Conservation (phyloP, 2,888 invertebrate species). For the Hyles lineata region DNA sequence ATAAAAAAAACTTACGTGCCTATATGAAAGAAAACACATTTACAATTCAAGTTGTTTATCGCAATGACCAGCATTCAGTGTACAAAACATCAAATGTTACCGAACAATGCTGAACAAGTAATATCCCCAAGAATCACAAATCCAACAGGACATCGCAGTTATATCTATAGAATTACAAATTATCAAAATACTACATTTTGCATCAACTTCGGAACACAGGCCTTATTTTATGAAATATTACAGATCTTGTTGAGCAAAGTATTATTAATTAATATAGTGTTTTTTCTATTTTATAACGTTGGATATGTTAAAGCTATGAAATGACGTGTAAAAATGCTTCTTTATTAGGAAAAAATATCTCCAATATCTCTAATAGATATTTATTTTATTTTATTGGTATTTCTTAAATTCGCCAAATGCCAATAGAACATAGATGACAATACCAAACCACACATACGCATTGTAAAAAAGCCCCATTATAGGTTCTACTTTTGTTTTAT, state of each 20-base stretch:
- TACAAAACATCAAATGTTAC: conserved; percentile 1
- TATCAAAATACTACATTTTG: background rate
- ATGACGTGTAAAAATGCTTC: too few relatives aligned
- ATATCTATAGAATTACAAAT: background rate
- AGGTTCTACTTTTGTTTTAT: too few relatives aligned
- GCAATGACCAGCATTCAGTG: background rate
- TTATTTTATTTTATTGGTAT: too few relatives aligned
- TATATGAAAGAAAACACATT: background rate
- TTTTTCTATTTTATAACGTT: too few relatives aligned
- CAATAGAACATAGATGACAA: too few relatives aligned
- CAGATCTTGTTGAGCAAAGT: background rate
- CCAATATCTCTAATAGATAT: too few relatives aligned
- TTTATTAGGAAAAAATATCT: too few relatives aligned
- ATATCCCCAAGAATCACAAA: background rate
- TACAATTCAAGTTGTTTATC: conserved; percentile 7
- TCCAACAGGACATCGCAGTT: background rate
- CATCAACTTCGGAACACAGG: background rate
- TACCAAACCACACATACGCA: too few relatives aligned
- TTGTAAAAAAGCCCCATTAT: too few relatives aligned
- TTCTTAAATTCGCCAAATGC: too few relatives aligned
- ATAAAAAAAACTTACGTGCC: background rate
- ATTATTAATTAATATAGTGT: too few relatives aligned
- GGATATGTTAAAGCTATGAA: too few relatives aligned
- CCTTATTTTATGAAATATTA: background rate
- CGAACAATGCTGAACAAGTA: background rate